Evolutionary conservation across 2,888 invertebrate genomes (phyloP).

Genomic region (Pharmacophagus antenor): DNA sequence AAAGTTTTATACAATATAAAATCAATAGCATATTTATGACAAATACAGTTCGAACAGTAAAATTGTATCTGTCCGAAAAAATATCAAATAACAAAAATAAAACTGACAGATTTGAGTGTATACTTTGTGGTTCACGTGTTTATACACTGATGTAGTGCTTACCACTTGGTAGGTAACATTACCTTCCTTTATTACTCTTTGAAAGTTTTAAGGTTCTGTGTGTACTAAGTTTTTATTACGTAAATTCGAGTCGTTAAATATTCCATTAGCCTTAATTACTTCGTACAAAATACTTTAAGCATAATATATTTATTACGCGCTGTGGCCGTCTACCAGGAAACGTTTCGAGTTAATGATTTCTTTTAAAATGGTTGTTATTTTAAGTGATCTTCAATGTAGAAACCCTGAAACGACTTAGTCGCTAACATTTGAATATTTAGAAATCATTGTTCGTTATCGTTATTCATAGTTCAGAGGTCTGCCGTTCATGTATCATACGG

Average conservation of each 20-base stretch:
- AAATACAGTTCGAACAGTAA: too few species aligned
- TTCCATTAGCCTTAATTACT: slow-evolving; percentile 28
- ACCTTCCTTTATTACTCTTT: slow-evolving; percentile 22
- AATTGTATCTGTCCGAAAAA: too few species aligned
- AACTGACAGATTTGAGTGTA: slow-evolving; percentile 7
- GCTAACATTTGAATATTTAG: background rate
- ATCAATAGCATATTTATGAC: too few species aligned
- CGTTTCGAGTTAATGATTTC: background rate
- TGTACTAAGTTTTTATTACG: slow-evolving; percentile 28
- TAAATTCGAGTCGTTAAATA: slow-evolving; percentile 27
- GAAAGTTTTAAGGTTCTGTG: slow-evolving; percentile 26
- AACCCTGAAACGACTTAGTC: background rate
- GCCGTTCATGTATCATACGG: background rate
- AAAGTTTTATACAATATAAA: too few species aligned
- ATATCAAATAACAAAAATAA: too few species aligned
- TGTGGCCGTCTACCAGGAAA: background rate
- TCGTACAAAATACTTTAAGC: slow-evolving; percentile 18
- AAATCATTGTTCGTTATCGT: background rate
- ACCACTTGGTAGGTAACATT: slow-evolving; percentile 11
- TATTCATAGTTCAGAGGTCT: background rate
- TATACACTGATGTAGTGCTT: slow-evolving; percentile 6
- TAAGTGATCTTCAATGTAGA: background rate
- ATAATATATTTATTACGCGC: background rate
- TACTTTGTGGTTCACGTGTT: slow-evolving; percentile 1
- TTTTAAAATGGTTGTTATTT: background rate